phyloP scores from a whole-genome alignment of 2,797 vertebrate genomes.

The Dendrocincla tyrannina region DNA sequence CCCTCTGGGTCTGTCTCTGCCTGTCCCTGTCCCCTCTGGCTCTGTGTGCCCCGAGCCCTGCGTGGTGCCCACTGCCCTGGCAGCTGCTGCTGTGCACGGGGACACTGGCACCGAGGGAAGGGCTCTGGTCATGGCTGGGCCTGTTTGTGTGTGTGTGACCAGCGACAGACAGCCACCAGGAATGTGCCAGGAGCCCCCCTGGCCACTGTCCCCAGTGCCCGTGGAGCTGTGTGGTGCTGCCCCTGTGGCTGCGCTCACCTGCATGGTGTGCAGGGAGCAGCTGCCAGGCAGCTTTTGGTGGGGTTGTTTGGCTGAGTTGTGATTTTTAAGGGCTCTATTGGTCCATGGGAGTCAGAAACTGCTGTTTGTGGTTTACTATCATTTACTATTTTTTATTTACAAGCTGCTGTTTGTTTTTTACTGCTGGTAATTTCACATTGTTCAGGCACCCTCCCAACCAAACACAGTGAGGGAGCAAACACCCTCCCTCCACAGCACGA shows the following conservation, averaged over 20 bases:
- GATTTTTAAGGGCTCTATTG: not conserved
- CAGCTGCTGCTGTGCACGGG: not conserved
- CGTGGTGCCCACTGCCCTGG: not conserved
- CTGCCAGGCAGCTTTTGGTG: not conserved
- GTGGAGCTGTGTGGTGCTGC: not conserved
- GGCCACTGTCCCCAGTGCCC: not conserved
- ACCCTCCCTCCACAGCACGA: rapidly evolving
- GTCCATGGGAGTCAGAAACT: not conserved
- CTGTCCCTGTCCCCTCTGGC: not conserved
- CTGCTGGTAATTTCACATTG: no score
- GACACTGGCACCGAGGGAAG: rapidly evolving
- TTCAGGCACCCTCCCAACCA: not conserved
- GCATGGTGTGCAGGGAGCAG: not conserved
- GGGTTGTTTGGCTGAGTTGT: not conserved
- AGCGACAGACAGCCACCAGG: not conserved
- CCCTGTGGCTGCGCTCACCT: rapidly evolving
- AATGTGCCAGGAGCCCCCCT: not conserved
- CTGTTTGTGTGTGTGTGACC: not conserved
- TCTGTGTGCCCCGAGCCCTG: not conserved
- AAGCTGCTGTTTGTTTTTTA: not conserved
- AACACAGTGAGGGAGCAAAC: no score
- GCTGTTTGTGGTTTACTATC: not conserved
- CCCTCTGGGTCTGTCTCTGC: not conserved
- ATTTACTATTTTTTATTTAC: not conserved
- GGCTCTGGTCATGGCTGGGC: not conserved